phyloP scores from a whole-genome alignment of 2,797 vertebrate genomes.

The Sebastes ruberrimus region DNA sequence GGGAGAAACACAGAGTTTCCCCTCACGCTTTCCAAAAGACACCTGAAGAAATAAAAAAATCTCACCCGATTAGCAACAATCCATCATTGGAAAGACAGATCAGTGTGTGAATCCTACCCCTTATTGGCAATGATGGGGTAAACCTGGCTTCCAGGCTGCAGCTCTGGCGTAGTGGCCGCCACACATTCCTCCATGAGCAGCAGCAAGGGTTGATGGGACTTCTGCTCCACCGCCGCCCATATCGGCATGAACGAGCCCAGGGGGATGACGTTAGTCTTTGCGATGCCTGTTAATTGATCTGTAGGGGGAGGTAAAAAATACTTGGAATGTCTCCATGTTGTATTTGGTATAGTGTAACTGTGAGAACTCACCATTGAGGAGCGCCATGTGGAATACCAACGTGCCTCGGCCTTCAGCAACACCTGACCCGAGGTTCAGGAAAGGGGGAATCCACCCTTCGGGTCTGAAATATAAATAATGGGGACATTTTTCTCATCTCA shows the following conservation, averaged over 20 bases:
- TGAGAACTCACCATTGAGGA: conserved; percentile 73
- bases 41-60: conserved; percentile 48
- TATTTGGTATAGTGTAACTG: background rate
- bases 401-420: conserved; percentile 52
- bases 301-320: background rate
- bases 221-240: conserved; percentile 82
- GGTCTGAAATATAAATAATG: conserved; percentile 49
- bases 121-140: conserved; percentile 80
- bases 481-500: rapidly evolving
- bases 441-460: conserved; percentile 45
- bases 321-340: background rate
- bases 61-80: background rate
- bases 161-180: conserved; percentile 31
- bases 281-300: conserved; percentile 72
- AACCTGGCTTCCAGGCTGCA: conserved; percentile 42
- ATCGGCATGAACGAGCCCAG: conserved; percentile 80
- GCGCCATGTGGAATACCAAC: conserved; percentile 75
- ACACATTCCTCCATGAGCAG: conserved; percentile 86
- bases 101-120: conserved; percentile 69
- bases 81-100: background rate
- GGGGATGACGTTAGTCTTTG: conserved; percentile 64
- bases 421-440: conserved; percentile 56
- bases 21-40: conserved; percentile 76
- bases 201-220: conserved; percentile 76
- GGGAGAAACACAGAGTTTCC: conserved; percentile 76